A percentile compares a stretch with the other conserved stretches of the same genome.
Conservation (phyloP, 2,113 vertebrate genomes). For the Notarius lentiginosus region DNA sequence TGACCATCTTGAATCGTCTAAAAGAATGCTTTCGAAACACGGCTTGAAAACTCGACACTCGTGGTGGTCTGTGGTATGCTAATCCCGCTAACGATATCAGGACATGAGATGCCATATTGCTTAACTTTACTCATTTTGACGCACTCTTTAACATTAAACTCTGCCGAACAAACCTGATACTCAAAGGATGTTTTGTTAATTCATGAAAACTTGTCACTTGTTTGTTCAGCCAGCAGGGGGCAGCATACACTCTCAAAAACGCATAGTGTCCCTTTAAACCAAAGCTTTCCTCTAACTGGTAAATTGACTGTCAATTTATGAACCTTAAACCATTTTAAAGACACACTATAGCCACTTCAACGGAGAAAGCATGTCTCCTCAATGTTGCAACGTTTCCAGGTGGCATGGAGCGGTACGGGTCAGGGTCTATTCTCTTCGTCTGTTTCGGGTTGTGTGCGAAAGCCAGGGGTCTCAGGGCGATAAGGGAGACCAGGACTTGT, state of each 20-base stretch:
- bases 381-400: neutral
- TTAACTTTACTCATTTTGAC: neutral
- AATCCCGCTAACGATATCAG: neutral
- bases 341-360: neutral
- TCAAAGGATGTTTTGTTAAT: neutral
- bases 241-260: conserved; percentile 24
- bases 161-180: neutral
- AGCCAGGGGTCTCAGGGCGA: conserved; percentile 59
- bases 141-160: neutral
- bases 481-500: conserved; percentile 75
- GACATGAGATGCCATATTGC: neutral
- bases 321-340: neutral
- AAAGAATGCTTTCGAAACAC: neutral
- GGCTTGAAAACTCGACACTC: neutral
- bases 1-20: neutral
- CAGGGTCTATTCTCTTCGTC: neutral
- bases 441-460: no score
- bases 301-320: neutral
- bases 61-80: neutral
- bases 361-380: neutral
- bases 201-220: neutral
- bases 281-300: neutral
- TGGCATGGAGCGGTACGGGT: neutral
- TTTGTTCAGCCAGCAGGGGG: conserved; percentile 47
- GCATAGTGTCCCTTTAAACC: neutral